Evolutionary conservation across 2,888 invertebrate species (phyloP), one percentile per base, ranked within the genome.

Genomic region (Luffia ferchaultella): DNA sequence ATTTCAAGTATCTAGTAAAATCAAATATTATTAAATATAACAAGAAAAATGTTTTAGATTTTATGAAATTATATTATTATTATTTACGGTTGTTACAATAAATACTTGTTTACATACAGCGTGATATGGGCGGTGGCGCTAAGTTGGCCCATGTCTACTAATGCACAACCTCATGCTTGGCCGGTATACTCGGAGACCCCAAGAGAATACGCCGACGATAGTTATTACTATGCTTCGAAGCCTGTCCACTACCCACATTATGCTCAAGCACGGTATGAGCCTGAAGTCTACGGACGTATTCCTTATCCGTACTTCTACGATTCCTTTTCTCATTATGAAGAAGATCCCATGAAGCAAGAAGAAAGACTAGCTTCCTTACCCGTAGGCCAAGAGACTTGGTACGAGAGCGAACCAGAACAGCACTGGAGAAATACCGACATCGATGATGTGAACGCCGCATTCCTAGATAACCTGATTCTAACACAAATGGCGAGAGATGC

Each of bases 311-410:
- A 78, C 68, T 85, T 73, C 50, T 76, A 78, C 53, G 77, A 79
- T 52, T 70, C 78, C 1, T 86, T 86, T 61, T 74, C 83, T 5
- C 84, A 85, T 53, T 85, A 86, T 56, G 86, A 88, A 56, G 89
- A 89, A 54, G 87, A 86, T 55, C 84, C 88, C 41, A 73, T 87
- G 42, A 85, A 86, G 50, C 88, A 89, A 62, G 87, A 87, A 55
- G 88, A 89, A 62, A 73, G 88, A 48, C 83, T 88, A 61, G 85
- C 87, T 42, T 77, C 87, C 15, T 74, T 88, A 40, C 88, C 89
- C 0, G 87, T 89, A 19, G 89, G 88, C n/a, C 89, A 89, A 61
- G 89, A 89, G 64, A 87, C 87, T 16, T 87, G 88, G 79, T 89
- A 86, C 57, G 88, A 89, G 64, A 86, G 82, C 55, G 87, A 87